A percentile compares a stretch with the other conserved stretches of the same genome.
Evolutionary conservation across 2,888 invertebrate species (phyloP).

Genomic region (Orthosia incerta): DNA sequence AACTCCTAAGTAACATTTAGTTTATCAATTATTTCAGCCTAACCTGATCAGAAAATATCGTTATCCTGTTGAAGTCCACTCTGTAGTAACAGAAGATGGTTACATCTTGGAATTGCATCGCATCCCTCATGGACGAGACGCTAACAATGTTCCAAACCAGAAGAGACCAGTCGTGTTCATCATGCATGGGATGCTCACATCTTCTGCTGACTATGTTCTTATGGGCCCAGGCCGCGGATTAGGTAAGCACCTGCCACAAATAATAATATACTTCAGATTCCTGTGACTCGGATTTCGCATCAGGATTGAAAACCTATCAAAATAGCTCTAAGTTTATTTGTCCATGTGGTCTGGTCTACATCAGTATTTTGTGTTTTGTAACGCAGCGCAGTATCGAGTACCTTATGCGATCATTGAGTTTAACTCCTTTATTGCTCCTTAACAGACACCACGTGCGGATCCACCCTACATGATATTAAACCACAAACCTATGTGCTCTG

Average conservation of each 20-base stretch:
- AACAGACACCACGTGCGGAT: no score
- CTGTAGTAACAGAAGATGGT: constrained; percentile 93
- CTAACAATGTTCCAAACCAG: constrained; percentile 78
- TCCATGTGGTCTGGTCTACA: no score
- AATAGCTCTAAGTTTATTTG: no score
- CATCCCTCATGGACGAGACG: constrained; percentile 91
- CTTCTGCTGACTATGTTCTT: constrained; percentile 94
- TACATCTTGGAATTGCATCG: constrained; percentile 95
- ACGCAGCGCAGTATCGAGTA: no score
- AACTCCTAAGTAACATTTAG: background rate
- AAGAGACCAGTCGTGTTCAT: constrained; percentile 91
- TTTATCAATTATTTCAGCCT: constrained; percentile 39
- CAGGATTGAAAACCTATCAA: no score
- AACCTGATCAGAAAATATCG: constrained; percentile 91
- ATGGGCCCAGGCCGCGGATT: constrained; percentile 93
- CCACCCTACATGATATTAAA: no score
- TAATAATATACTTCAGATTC: background rate
- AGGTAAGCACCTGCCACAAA: constrained; percentile 82
- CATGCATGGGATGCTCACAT: constrained; percentile 94
- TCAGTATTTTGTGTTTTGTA: no score
- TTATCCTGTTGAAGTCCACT: constrained; percentile 92
- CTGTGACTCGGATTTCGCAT: background rate
- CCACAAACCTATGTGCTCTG: background rate
- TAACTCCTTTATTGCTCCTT: no score
- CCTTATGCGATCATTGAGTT: no score